Evolutionary conservation across 2,888 invertebrate genomes (phyloP).

Genomic region (Tetramorium bicarinatum): DNA sequence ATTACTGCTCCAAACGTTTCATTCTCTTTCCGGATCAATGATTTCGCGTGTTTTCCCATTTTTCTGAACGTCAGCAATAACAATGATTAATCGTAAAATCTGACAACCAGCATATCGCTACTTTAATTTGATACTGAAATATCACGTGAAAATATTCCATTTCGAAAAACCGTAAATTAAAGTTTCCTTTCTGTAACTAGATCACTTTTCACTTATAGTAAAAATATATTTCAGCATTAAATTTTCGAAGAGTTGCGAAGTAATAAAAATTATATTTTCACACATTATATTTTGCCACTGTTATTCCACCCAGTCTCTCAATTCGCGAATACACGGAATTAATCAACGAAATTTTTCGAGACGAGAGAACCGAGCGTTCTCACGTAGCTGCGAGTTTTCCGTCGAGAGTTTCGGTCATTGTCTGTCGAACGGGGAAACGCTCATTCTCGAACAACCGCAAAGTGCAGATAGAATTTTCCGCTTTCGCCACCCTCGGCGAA

Average conservation of each 20-base stretch:
- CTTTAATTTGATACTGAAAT: not conserved
- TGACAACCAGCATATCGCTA: not conserved
- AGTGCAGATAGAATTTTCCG: constrained; percentile 39
- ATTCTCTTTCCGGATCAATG: not conserved
- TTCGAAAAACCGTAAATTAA: constrained; percentile 10
- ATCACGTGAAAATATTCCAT: not conserved
- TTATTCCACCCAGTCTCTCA: not conserved
- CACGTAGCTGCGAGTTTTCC: not conserved
- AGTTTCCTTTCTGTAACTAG: not conserved
- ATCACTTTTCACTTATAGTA: not conserved
- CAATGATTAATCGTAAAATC: constrained; percentile 24
- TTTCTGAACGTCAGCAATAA: not conserved
- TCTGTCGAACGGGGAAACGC: constrained; percentile 30
- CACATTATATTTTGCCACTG: not conserved
- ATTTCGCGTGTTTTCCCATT: not conserved
- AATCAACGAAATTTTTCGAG: constrained; percentile 30
- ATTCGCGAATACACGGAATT: constrained; percentile 23
- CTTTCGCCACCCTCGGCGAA: constrained; percentile 27
- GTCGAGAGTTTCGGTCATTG: constrained; percentile 31
- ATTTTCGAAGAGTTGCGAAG: not conserved
- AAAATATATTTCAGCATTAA: not conserved
- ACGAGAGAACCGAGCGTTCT: constrained; percentile 5
- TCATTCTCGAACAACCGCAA: constrained; percentile 42
- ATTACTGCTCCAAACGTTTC: not conserved
- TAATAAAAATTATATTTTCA: not conserved